Percentiles rank a stretch among this genome's conserved stretches.
These are phyloP conservation scores for Paragorgia papillata DNA, from an alignment of 92 coral and sea anemone species.

Conservation along the genomic window DNA sequence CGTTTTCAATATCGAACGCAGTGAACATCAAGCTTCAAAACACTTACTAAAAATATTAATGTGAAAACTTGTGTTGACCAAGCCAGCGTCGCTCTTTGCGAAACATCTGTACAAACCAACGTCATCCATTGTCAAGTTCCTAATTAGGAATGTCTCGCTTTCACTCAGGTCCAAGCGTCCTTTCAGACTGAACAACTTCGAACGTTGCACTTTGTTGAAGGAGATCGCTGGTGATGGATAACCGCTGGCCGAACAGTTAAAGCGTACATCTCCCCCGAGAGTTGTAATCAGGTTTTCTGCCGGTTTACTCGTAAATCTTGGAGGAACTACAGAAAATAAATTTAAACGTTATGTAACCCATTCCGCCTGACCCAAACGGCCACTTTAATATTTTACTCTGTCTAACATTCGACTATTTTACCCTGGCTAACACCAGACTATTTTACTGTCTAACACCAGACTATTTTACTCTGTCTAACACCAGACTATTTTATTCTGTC, in stretches of 20 bases:
- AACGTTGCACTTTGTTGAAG: not conserved
- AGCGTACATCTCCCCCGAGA: conserved; percentile 9
- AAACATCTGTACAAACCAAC: conserved; percentile 34
- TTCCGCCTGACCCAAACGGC: no score
- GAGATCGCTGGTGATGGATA: conserved; percentile 2
- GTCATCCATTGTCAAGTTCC: conserved; percentile 7
- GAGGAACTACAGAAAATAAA: conserved; percentile 21
- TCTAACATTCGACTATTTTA: no score
- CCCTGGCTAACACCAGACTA: no score
- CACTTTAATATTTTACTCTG: no score
- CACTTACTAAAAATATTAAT: conserved; percentile 29
- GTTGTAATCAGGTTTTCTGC: conserved; percentile 22
- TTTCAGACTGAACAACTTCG: not conserved
- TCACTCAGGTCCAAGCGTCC: not conserved
- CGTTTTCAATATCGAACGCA: no score
- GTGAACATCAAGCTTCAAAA: no score
- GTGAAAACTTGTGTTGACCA: conserved; percentile 25
- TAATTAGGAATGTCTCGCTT: conserved; percentile 1
- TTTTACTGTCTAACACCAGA: no score
- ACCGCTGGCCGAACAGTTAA: conserved; percentile 46
- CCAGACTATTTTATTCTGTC: no score
- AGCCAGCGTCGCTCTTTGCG: conserved; percentile 29
- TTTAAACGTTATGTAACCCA: no score
- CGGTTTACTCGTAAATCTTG: conserved; percentile 25
- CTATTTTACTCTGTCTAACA: no score